A percentile compares a stretch with the other conserved stretches of the same genome.
Conservation (phyloP, 2,113 vertebrate genomes). For the Gila orcuttii region DNA sequence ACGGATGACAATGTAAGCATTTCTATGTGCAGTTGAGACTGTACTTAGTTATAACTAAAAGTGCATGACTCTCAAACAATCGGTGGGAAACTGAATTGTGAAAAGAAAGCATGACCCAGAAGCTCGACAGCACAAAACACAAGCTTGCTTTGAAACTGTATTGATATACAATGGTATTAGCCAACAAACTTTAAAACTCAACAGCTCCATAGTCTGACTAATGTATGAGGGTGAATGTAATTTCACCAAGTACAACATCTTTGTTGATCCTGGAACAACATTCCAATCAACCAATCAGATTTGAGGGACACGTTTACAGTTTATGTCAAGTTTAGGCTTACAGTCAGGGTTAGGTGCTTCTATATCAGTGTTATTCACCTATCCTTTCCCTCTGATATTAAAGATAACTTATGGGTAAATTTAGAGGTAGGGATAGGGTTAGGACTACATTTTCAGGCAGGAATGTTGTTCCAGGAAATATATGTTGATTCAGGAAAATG, state of each 20-base stretch:
- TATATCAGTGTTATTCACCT: too few species aligned
- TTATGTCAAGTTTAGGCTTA: background rate
- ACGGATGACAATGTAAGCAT: background rate
- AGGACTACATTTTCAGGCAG: too few species aligned
- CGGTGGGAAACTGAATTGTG: background rate
- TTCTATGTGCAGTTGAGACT: background rate
- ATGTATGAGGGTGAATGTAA: background rate
- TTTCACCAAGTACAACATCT: too few species aligned
- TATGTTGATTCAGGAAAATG: background rate
- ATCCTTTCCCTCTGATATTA: too few species aligned
- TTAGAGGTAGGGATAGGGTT: too few species aligned
- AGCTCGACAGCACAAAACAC: background rate
- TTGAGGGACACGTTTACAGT: too few species aligned
- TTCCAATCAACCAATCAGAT: too few species aligned
- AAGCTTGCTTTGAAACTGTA: background rate
- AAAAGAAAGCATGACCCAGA: background rate
- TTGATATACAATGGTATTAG: background rate
- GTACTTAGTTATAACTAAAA: background rate
- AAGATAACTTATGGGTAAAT: too few species aligned
- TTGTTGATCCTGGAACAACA: too few species aligned
- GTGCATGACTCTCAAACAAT: background rate
- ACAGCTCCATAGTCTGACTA: background rate
- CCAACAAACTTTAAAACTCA: conserved; percentile 2
- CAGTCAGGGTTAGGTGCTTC: too few species aligned
- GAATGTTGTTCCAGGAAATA: too few species aligned